phyloP scores from a whole-genome alignment of 2,797 vertebrate genomes.

The Bryconaethiops microstoma region DNA sequence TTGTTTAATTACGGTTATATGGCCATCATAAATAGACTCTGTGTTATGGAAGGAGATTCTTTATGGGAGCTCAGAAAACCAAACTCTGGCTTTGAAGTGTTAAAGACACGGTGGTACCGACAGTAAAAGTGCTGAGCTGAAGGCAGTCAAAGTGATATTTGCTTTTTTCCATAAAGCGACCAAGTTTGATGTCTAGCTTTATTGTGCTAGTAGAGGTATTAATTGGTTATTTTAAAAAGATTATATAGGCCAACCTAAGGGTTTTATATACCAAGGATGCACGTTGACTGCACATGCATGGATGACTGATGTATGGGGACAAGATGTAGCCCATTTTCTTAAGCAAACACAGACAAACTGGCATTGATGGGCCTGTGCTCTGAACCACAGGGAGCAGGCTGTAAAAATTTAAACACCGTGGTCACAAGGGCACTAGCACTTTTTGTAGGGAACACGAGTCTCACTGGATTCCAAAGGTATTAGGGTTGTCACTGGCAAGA shows the following conservation, averaged over 20 bases:
- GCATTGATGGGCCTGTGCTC: constrained; percentile 58
- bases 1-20: constrained; percentile 81
- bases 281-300: constrained; percentile 74
- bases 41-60: constrained; percentile 74
- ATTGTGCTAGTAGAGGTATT: constrained; percentile 77
- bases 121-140: constrained; percentile 66
- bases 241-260: constrained; percentile 73
- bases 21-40: constrained; percentile 74
- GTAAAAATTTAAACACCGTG: constrained; percentile 57
- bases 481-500: not conserved
- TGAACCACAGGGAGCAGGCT: constrained; percentile 50
- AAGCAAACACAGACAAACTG: constrained; percentile 66
- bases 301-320: constrained; percentile 64
- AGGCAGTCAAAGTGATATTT: constrained; percentile 70
- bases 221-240: constrained; percentile 80
- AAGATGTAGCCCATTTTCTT: constrained; percentile 61
- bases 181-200: constrained; percentile 78
- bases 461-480: not conserved
- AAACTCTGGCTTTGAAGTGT: constrained; percentile 78
- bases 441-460: constrained; percentile 34
- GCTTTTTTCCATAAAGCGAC: constrained; percentile 72
- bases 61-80: constrained; percentile 77
- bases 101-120: constrained; percentile 64
- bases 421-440: constrained; percentile 25
- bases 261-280: constrained; percentile 76